phyloP scores from a whole-genome alignment of 1,140 invertebrate species.

The Meloidogyne exigua region DNA sequence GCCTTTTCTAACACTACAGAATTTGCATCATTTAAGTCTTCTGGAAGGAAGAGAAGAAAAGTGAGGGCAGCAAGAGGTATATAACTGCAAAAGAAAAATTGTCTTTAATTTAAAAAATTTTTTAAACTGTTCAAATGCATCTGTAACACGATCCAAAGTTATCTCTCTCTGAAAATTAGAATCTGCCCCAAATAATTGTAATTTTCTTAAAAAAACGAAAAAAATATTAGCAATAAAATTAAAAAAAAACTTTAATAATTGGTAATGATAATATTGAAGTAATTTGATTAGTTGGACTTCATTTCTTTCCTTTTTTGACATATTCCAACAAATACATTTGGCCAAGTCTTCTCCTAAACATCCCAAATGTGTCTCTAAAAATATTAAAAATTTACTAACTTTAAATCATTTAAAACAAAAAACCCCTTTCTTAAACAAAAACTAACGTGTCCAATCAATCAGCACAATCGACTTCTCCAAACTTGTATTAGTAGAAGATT shows the following conservation, averaged over 20 bases:
- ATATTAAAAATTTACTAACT: background rate
- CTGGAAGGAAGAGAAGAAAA: constrained; percentile 44
- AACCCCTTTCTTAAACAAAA: background rate
- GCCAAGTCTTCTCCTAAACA: constrained; percentile 60
- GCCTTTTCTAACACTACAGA: constrained; percentile 38
- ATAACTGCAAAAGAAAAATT: background rate
- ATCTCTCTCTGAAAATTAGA: constrained; percentile 22
- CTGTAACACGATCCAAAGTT: constrained; percentile 27
- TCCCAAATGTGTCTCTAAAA: constrained; percentile 56
- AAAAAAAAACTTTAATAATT: constrained; percentile 38
- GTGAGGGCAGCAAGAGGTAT: constrained; percentile 40
- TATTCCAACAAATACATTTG: constrained; percentile 61
- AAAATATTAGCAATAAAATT: background rate
- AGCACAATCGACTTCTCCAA: constrained; percentile 36
- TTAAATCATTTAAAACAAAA: background rate
- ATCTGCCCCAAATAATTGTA: constrained; percentile 12
- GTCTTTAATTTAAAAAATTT: background rate
- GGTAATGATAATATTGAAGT: constrained; percentile 49
- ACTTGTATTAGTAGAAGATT: background rate
- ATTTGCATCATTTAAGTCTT: constrained; percentile 37
- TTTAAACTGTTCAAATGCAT: constrained; percentile 25
- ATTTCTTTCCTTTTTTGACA: constrained; percentile 43
- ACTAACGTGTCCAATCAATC: constrained; percentile 60
- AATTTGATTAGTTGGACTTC: constrained; percentile 38
- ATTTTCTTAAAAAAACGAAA: constrained; percentile 2